Percentiles rank a stretch among this genome's conserved stretches.
Evolutionary conservation across 2,797 vertebrate genomes (phyloP).

Genomic region (Ctenochaetus hawaiiensis): DNA sequence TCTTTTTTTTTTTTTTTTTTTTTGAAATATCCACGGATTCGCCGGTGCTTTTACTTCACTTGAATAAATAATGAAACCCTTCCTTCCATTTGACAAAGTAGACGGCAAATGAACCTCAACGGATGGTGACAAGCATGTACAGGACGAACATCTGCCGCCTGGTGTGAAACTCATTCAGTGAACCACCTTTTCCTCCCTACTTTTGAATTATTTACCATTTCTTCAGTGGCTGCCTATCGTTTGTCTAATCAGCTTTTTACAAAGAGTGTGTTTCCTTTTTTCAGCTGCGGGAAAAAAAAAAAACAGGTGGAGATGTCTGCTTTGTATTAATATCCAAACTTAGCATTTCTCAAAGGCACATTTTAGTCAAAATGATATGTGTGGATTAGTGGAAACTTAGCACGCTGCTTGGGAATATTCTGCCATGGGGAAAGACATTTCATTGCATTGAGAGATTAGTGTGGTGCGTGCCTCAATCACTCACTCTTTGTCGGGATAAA

Average conservation of each 20-base stretch:
- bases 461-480: constrained; percentile 63
- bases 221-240: constrained; percentile 17
- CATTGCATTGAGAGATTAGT: constrained; percentile 75
- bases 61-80: constrained; percentile 65
- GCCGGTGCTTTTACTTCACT: constrained; percentile 40
- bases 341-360: constrained; percentile 46
- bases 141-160: constrained; percentile 61
- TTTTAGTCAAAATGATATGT: constrained; percentile 56
- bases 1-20: constrained; percentile 9
- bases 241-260: constrained; percentile 32
- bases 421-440: constrained; percentile 70
- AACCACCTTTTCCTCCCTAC: not conserved
- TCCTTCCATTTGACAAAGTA: constrained; percentile 49
- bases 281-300: not conserved
- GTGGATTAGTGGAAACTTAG: constrained; percentile 75
- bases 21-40: constrained; percentile 31
- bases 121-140: constrained; percentile 45
- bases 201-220: constrained; percentile 47
- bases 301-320: constrained; percentile 5
- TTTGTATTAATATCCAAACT: constrained; percentile 42
- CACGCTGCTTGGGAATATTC: constrained; percentile 62
- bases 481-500: constrained; percentile 75
- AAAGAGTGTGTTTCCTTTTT: constrained; percentile 11
- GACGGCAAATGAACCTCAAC: constrained; percentile 57
- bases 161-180: constrained; percentile 39